Percentiles rank a stretch among this genome's conserved stretches.
phyloP scores from a whole-genome alignment of 2,113 vertebrate species.

The Festucalex cinctus region DNA sequence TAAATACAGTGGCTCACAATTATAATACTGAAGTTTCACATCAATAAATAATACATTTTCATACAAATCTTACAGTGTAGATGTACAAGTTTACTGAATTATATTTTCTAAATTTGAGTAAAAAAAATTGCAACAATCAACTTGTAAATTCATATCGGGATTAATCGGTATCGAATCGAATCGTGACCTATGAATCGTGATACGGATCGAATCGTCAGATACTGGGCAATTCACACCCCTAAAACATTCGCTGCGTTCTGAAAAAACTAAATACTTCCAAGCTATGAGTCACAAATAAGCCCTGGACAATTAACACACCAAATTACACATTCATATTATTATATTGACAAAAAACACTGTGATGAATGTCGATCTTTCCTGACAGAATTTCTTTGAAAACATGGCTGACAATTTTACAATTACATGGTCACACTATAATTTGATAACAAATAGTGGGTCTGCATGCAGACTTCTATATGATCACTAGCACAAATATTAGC shows the following conservation, averaged over 20 bases:
- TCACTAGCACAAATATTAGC: conserved; percentile 11
- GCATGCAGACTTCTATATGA: neutral
- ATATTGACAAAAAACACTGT: neutral
- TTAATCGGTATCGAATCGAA: too few relatives aligned
- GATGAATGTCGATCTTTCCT: neutral
- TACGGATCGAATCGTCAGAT: too few relatives aligned
- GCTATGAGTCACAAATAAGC: neutral
- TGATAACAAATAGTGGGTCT: neutral
- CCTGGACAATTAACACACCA: neutral
- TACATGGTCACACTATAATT: neutral
- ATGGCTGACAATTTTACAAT: neutral
- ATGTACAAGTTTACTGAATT: too few relatives aligned
- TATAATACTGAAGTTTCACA: too few relatives aligned
- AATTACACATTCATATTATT: neutral
- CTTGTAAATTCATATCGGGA: too few relatives aligned
- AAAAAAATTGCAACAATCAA: too few relatives aligned
- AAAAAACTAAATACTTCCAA: neutral
- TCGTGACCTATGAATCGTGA: too few relatives aligned
- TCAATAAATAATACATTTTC: too few relatives aligned
- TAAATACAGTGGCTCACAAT: too few relatives aligned
- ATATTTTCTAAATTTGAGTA: too few relatives aligned
- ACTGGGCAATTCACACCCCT: too few relatives aligned
- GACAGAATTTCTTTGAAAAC: neutral
- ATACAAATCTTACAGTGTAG: too few relatives aligned
- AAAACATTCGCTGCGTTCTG: neutral